Evolutionary conservation across 2,888 invertebrate species (phyloP), one percentile per base, ranked within the genome.

Genomic region (Noctua fimbriata): DNA sequence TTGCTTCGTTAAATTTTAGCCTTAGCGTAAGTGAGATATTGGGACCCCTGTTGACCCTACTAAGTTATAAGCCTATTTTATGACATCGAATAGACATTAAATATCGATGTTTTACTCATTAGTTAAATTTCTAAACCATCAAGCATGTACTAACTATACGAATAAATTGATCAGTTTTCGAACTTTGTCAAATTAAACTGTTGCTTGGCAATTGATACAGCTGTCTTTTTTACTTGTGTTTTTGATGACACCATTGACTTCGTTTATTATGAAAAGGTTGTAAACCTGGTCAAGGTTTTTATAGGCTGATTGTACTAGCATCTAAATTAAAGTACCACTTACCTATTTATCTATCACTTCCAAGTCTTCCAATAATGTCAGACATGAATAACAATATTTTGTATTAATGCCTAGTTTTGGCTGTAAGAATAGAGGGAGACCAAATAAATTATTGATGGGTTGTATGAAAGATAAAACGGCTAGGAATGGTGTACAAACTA

Each of bases 321-420:
- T 66, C 44, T 52, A 71, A 71, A 67, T 83, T 36, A 78, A 78
- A 84, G 28, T 84, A 78, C 18, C 82, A 82, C 82, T 82, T 82
- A 82, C 82, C 82, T 84, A 82, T 52, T 84, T 60, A 36, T 82
- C 82, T 82, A 82, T 80, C 80, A 80, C 85, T 82, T 70, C 36
- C 36, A 36, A 36, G 36, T 36, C 36, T 36, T 36, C 85, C 82
- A 70, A 70, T 63, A 79, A 79, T 82, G 69, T 73, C 85, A 82
- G 82, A 82, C 82, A 82, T 82, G 80, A 80, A 82, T 82, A 82
- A 82, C 21, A 82, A 82, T 32, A 82, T 79, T 69, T 73, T 60
- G 65, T 52, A 84, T 82, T 82, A 82, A 84, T 73, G 69, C 49
- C 70, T 79, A 69, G 44, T 82, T 18, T 78, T 47, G 3, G 6